Percentiles rank a stretch among this genome's conserved stretches.
Evolutionary conservation across 1,140 invertebrate species (phyloP).

Genomic region (Drosophila parvula): DNA sequence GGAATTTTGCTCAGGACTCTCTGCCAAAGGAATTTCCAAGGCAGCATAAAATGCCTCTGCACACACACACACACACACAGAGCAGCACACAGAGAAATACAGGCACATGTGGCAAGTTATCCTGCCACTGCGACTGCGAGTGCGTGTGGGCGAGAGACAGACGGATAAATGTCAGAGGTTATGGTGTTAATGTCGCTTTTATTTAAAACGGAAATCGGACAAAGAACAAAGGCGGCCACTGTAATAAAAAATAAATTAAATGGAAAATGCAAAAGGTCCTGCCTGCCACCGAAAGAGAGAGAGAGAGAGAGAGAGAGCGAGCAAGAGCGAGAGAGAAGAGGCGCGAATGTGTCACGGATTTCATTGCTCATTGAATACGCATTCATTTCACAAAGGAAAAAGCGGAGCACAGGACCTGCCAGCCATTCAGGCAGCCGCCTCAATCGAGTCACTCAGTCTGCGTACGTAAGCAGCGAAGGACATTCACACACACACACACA

Average conservation of each 20-base stretch:
- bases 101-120: slow-evolving; percentile 39
- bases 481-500: slow-evolving; percentile 40
- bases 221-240: slow-evolving; percentile 64
- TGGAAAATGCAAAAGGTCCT: slow-evolving; percentile 67
- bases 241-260: slow-evolving; percentile 83
- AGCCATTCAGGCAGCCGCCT: slow-evolving; percentile 74
- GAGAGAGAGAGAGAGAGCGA: neutral
- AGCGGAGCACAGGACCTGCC: slow-evolving; percentile 58
- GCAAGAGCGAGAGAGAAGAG: slow-evolving; percentile 16
- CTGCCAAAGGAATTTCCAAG: slow-evolving; percentile 21
- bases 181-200: slow-evolving; percentile 81
- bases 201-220: slow-evolving; percentile 78
- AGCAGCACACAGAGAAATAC: slow-evolving; percentile 11
- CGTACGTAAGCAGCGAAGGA: slow-evolving; percentile 78
- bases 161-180: slow-evolving; percentile 76
- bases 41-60: slow-evolving; percentile 50
- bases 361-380: slow-evolving; percentile 82
- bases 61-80: slow-evolving; percentile 27
- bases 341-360: slow-evolving; percentile 82
- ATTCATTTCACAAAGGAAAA: slow-evolving; percentile 73
- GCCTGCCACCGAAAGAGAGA: neutral
- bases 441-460: slow-evolving; percentile 80
- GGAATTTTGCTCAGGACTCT: slow-evolving; percentile 20
- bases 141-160: slow-evolving; percentile 19
- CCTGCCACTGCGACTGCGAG: neutral